Conservation (phyloP, 2,797 vertebrate genomes). For the Nothura maculosa region DNA sequence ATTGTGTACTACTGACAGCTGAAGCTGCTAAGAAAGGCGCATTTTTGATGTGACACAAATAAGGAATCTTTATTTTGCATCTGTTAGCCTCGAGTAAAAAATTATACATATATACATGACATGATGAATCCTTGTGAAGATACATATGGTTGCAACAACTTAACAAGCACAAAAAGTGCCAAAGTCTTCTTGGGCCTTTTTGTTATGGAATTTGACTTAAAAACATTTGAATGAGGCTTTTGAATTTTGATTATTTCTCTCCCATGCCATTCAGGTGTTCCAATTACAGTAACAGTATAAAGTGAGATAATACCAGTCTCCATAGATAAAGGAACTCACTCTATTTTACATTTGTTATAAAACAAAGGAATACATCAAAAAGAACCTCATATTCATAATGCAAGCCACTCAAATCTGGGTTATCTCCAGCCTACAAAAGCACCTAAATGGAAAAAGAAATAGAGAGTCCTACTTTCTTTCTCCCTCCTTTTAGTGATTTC, state of each 20-base stretch:
- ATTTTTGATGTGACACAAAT: neutral
- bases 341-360: neutral
- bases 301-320: neutral
- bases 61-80: neutral
- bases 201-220: neutral
- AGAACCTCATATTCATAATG: neutral
- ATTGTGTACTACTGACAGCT: neutral
- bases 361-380: neutral
- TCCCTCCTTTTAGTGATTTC: neutral
- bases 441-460: neutral
- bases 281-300: neutral
- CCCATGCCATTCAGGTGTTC: neutral
- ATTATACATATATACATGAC: neutral
- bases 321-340: neutral
- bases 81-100: neutral
- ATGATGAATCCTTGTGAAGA: neutral
- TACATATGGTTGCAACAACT: accelerated
- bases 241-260: neutral
- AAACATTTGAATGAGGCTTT: neutral
- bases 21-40: neutral
- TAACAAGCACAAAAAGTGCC: neutral
- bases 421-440: neutral
- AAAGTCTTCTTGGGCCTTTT: neutral
- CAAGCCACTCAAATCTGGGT: accelerated
- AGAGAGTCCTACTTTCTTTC: accelerated